phyloP scores from a whole-genome alignment of 2,888 invertebrate genomes.

The Drosophila monieri region DNA sequence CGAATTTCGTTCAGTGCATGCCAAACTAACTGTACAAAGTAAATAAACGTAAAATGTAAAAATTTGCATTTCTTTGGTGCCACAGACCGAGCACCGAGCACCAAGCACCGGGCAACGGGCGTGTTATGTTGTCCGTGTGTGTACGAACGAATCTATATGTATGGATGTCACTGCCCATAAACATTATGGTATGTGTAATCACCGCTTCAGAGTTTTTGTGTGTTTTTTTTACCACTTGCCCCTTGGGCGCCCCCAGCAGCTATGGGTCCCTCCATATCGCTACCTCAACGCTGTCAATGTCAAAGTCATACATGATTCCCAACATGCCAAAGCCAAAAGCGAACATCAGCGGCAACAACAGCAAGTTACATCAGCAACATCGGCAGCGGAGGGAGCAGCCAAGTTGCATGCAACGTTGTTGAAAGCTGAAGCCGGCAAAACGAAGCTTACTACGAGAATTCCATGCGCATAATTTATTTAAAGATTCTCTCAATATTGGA shows the following conservation, averaged over 20 bases:
- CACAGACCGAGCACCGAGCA: background rate
- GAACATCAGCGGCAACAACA: constrained; percentile 48
- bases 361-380: background rate
- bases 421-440: constrained; percentile 12
- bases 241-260: background rate
- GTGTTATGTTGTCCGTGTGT: constrained; percentile 6
- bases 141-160: background rate
- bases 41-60: constrained; percentile 66
- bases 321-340: constrained; percentile 62
- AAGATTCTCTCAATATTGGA: constrained; percentile 72
- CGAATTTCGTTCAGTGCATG: constrained; percentile 49
- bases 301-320: constrained; percentile 72
- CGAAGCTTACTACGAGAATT: constrained; percentile 50
- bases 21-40: constrained; percentile 56
- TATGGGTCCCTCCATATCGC: constrained; percentile 17
- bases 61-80: constrained; percentile 43
- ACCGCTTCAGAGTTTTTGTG: constrained; percentile 34
- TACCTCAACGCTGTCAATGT: constrained; percentile 67
- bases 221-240: constrained; percentile 13
- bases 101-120: background rate
- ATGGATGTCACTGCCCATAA: constrained; percentile 13
- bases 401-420: constrained; percentile 26
- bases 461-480: constrained; percentile 75
- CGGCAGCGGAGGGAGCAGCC: constrained; percentile 8
- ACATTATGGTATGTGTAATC: constrained; percentile 52